Evolutionary conservation across 2,113 vertebrate genomes (phyloP).

Genomic region (Arothron firmamentum): DNA sequence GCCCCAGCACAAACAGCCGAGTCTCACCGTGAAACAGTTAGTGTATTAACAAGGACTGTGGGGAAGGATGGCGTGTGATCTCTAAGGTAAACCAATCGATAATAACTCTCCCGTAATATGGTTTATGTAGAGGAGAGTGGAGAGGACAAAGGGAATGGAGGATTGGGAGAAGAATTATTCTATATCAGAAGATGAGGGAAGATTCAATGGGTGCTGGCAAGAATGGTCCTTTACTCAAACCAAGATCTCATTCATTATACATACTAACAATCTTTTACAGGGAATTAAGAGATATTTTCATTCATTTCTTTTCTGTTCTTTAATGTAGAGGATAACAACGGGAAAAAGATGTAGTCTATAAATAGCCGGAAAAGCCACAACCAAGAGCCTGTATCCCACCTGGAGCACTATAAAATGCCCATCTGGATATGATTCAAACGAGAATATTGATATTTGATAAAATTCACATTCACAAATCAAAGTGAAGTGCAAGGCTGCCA

Average conservation of each 20-base stretch:
- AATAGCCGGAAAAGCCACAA: slow-evolving; percentile 9
- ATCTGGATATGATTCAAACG: slow-evolving; percentile 57
- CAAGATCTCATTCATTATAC: no score
- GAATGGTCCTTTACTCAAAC: no score
- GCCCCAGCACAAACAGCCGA: slow-evolving; percentile 6
- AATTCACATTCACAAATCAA: slow-evolving; percentile 64
- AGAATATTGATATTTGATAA: slow-evolving; percentile 63
- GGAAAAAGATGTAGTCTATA: slow-evolving; percentile 2
- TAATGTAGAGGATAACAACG: not conserved
- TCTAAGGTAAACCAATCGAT: not conserved
- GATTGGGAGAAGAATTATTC: not conserved
- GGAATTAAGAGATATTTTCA: no score
- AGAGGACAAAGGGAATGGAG: not conserved
- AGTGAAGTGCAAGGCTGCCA: slow-evolving; percentile 41
- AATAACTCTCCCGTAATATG: not conserved
- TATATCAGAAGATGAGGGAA: no score
- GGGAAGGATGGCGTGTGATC: slow-evolving; percentile 1
- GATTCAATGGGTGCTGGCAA: no score
- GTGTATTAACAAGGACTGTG: not conserved
- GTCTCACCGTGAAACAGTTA: not conserved
- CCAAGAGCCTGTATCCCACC: slow-evolving; percentile 19
- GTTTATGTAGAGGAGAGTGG: not conserved
- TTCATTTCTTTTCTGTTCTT: no score
- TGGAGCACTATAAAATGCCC: slow-evolving; percentile 46
- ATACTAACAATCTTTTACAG: no score